These are phyloP conservation scores for Pempheris klunzingeri DNA, from an alignment of 2,797 vertebrate species.

Conservation along the genomic window DNA sequence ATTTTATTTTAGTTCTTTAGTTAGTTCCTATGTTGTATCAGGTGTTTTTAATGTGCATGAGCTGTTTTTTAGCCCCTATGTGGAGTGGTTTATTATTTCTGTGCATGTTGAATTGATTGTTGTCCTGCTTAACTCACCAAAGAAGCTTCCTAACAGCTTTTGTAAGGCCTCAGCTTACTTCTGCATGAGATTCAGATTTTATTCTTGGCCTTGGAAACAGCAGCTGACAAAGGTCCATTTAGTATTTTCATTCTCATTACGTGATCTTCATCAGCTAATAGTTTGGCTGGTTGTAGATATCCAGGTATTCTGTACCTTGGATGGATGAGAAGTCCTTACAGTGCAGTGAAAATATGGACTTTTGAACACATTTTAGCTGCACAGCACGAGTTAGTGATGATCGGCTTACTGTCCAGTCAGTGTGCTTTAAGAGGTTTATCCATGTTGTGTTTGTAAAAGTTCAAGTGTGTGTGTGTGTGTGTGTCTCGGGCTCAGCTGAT, in stretches of 20 bases:
- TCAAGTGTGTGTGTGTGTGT: conserved; percentile 1
- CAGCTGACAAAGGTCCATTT: neutral
- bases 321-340: no score
- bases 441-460: neutral
- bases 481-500: conserved; percentile 2
- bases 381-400: no score
- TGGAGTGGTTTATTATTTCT: neutral
- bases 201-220: neutral
- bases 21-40: neutral
- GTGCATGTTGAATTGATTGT: neutral
- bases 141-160: neutral
- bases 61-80: neutral
- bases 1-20: no score
- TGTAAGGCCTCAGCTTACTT: neutral
- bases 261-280: neutral
- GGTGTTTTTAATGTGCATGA: neutral
- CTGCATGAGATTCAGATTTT: neutral
- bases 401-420: neutral
- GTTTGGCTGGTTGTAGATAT: no score
- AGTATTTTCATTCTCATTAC: neutral
- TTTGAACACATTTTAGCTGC: no score
- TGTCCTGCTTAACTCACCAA: neutral
- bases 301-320: no score
- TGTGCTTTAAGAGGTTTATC: neutral
- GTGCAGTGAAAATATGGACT: no score